These are phyloP conservation scores for Helostoma temminkii DNA, from an alignment of 2,797 vertebrate species.

Conservation along the genomic window DNA sequence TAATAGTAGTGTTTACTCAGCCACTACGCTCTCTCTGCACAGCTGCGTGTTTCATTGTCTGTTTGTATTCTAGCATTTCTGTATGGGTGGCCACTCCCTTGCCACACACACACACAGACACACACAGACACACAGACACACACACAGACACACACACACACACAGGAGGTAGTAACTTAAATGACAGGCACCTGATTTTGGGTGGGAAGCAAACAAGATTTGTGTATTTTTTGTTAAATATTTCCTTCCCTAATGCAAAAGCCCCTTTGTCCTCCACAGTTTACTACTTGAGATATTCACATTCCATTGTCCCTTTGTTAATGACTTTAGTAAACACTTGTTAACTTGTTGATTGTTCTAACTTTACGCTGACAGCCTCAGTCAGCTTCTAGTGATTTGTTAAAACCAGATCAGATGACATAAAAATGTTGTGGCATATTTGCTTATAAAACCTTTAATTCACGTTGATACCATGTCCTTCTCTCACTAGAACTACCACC, in stretches of 20 bases:
- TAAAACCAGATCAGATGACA: background rate
- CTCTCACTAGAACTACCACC: conserved; percentile 15
- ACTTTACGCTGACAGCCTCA: background rate
- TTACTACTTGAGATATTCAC: conserved; percentile 59
- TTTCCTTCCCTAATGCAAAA: conserved; percentile 43
- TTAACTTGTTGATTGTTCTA: background rate
- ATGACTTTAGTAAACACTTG: conserved; percentile 68
- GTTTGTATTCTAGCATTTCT: conserved; percentile 51
- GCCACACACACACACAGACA: conserved; percentile 49
- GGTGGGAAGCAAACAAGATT: conserved; percentile 56
- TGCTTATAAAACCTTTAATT: conserved; percentile 19
- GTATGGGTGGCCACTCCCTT: conserved; percentile 72
- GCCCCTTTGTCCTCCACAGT: conserved; percentile 66
- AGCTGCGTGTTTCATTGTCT: conserved; percentile 61
- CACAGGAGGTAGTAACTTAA: conserved; percentile 45
- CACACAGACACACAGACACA: too few relatives aligned
- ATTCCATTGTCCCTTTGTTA: conserved; percentile 58
- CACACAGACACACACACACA: conserved; percentile 7
- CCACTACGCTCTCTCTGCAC: conserved; percentile 29
- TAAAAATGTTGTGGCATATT: conserved; percentile 5
- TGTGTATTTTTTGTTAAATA: conserved; percentile 32
- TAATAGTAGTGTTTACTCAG: conserved; percentile 77
- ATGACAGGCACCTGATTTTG: conserved; percentile 65
- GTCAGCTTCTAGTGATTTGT: background rate
- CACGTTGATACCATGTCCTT: conserved; percentile 22